Evolutionary conservation across 2,888 invertebrate species (phyloP).

Genomic region (Lacanobia wlatinum): DNA sequence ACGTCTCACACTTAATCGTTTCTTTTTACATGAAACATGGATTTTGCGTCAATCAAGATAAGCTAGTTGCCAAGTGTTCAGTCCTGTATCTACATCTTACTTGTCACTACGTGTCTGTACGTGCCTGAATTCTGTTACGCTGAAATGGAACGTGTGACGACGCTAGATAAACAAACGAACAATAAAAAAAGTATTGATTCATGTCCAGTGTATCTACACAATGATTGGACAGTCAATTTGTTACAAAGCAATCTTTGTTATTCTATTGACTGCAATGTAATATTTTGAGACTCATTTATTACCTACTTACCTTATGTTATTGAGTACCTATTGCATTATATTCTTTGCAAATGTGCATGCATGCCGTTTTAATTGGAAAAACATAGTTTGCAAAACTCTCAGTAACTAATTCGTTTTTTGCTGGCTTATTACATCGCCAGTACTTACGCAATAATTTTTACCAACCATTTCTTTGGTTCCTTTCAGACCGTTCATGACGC

Average conservation of each 20-base stretch:
- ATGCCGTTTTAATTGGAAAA: neutral
- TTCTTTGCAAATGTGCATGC: constrained; percentile 10
- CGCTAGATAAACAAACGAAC: constrained; percentile 25
- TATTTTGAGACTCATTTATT: neutral
- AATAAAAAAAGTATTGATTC: constrained; percentile 45
- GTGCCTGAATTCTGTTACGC: constrained; percentile 35
- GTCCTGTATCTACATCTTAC: constrained; percentile 27
- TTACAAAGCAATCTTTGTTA: constrained; percentile 23
- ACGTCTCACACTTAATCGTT: neutral
- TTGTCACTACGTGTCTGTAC: constrained; percentile 24
- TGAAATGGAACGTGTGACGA: constrained; percentile 44
- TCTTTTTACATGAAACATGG: constrained; percentile 30
- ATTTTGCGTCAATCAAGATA: constrained; percentile 27
- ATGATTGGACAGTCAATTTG: constrained; percentile 20
- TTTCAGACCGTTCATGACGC: neutral
- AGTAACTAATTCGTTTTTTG: neutral
- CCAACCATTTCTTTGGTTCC: neutral
- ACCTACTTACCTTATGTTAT: too few species aligned
- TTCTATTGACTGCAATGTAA: constrained; percentile 11
- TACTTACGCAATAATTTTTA: neutral
- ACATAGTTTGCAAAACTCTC: constrained; percentile 14
- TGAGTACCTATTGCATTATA: neutral
- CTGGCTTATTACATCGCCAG: neutral
- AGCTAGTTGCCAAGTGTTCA: constrained; percentile 31
- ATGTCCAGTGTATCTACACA: constrained; percentile 15